Evolutionary conservation across 2,888 invertebrate genomes (phyloP), one percentile per base, ranked within the genome.

Genomic region (Papilio elwesi): DNA sequence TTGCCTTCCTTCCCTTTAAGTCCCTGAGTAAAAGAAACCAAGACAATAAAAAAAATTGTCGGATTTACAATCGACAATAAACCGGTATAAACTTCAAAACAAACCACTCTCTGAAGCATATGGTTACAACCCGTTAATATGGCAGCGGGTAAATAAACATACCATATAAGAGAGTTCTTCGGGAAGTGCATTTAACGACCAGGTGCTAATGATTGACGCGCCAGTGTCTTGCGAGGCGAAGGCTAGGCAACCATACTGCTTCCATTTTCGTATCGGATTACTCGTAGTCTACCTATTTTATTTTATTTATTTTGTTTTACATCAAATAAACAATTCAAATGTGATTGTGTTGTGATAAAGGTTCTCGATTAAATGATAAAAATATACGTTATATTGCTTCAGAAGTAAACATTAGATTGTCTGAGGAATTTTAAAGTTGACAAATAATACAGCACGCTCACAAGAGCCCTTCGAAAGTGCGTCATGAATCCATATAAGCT

Each of bases 131-230:
- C 52, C 5, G 52, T 6, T 52, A n/a, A 52, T 15, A 52, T 52
- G n/a, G 52, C n/a, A 15, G n/a, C 52, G 6, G 52, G 52, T 6
- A 52, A 52, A 52, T 52, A 15, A 52, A 15, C 6, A 52, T 12
- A 12, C 48, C 48, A 48, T 13, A 8, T 26, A 36, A 57, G 13
- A 12, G 26, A 12, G 16, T 26, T 26, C 57, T 26, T 57, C 0
- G 36, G 57, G 57, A 36, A 57, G 57, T 57, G 26, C 26, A 57
- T 57, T 57, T 57, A 26, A 36, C 57, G 36, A 36, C 57, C 57
- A 57, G 57, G 12, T 57, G 36, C 6, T 57, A 57, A 57, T 26
- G 16, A 55, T 10, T 15, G 57, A 36, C 7, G 7, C 26, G 36
- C 26, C 57, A 57, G 3, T 57, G 57, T 26, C 26, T 57, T 57